These are phyloP conservation scores for Teleopsis dalmanni DNA, from an alignment of 1,140 invertebrate species.

Conservation along the genomic window DNA sequence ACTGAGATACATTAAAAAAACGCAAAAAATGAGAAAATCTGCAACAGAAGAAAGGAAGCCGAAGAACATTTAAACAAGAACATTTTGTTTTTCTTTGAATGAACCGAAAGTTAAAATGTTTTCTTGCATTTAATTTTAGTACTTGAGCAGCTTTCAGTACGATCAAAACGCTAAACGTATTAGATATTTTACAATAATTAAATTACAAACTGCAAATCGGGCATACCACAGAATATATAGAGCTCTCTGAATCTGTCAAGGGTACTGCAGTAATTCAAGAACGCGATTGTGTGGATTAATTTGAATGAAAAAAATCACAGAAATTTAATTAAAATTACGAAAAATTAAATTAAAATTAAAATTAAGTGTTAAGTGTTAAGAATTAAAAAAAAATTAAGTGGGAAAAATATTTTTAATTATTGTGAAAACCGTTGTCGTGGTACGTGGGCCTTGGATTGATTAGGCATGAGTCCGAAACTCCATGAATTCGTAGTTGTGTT, in stretches of 20 bases:
- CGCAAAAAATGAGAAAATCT: background rate
- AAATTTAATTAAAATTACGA: background rate
- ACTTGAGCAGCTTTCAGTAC: conserved; percentile 43
- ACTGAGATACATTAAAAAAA: too few species aligned
- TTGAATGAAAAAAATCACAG: background rate
- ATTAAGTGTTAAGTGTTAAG: background rate
- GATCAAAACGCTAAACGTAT: conserved; percentile 43
- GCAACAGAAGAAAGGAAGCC: background rate
- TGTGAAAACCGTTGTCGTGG: background rate
- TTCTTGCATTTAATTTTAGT: conserved; percentile 44
- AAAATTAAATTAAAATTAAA: background rate
- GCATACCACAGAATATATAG: too few species aligned
- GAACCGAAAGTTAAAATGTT: too few species aligned
- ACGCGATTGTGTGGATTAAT: background rate
- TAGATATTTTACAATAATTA: too few species aligned
- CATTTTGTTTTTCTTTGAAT: too few species aligned
- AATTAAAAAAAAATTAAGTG: background rate
- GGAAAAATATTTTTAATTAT: background rate
- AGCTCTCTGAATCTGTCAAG: too few species aligned
- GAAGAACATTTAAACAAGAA: background rate
- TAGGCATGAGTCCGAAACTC: conserved; percentile 54
- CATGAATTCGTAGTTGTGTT: conserved; percentile 68
- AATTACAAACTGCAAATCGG: background rate
- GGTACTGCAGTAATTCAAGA: background rate
- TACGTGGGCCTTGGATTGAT: conserved; percentile 4